phyloP scores from a whole-genome alignment of 2,113 vertebrate species.

The Neotoma lepida region DNA sequence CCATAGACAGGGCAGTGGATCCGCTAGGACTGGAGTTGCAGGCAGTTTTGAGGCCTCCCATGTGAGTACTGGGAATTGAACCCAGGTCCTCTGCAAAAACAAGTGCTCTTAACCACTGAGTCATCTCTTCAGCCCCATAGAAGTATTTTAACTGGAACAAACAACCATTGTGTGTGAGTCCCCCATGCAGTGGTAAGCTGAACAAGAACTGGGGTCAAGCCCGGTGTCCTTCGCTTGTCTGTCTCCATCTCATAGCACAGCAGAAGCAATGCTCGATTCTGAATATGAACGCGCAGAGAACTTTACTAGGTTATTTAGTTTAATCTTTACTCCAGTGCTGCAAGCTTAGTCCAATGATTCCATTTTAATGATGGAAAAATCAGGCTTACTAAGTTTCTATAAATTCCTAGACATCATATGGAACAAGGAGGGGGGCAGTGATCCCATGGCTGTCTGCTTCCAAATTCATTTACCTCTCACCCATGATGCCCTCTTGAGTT shows the following conservation, averaged over 20 bases:
- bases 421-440: background rate
- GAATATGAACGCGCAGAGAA: background rate
- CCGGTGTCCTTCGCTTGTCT: background rate
- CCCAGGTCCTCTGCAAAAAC: background rate
- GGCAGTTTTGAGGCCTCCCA: background rate
- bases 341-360: background rate
- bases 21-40: background rate
- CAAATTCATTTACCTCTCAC: background rate
- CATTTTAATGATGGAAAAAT: background rate
- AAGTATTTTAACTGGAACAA: background rate
- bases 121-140: background rate
- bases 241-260: background rate
- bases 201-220: background rate
- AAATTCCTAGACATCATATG: constrained; percentile 1
- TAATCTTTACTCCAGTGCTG: background rate
- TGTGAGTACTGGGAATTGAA: background rate
- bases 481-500: constrained; percentile 7
- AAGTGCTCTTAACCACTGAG: background rate
- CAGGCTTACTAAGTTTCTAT: background rate
- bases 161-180: background rate
- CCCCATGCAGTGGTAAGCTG: background rate
- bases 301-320: background rate
- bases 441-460: background rate
- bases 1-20: background rate
- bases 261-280: background rate